Conservation (phyloP, 2,113 vertebrate species). For the Heptranchias perlo region DNA sequence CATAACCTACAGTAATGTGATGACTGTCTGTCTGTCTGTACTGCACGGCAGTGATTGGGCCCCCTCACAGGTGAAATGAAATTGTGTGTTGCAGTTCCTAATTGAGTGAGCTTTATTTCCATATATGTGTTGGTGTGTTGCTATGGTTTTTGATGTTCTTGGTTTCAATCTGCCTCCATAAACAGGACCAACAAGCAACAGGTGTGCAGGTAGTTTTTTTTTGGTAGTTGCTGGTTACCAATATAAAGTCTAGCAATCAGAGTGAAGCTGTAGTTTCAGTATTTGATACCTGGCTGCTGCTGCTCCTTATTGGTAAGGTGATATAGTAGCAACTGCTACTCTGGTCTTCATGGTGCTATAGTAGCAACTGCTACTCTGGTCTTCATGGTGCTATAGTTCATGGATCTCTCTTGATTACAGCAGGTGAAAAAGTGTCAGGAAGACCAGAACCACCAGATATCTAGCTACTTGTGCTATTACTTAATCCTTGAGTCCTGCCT, state of each 20-base stretch:
- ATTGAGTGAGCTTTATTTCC: no score
- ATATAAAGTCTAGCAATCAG: not conserved
- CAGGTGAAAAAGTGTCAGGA: not conserved
- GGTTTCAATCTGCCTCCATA: not conserved
- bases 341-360: not conserved
- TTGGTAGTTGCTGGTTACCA: not conserved
- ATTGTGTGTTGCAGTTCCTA: no score
- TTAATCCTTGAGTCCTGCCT: not conserved
- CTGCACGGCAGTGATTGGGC: no score
- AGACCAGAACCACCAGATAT: not conserved
- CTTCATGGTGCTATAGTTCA: not conserved
- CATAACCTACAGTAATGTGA: no score
- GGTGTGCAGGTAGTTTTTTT: not conserved
- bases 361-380: not conserved
- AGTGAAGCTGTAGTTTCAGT: not conserved
- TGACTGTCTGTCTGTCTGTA: no score
- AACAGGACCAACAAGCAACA: not conserved
- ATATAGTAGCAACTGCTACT: not conserved
- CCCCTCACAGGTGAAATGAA: no score
- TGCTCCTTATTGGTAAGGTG: not conserved
- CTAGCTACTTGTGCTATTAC: not conserved
- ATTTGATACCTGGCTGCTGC: not conserved
- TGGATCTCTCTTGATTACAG: not conserved
- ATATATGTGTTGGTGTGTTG: no score
- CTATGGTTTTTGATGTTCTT: no score